phyloP scores from a whole-genome alignment of 2,797 vertebrate genomes.

The Cephalopachus bancanus region DNA sequence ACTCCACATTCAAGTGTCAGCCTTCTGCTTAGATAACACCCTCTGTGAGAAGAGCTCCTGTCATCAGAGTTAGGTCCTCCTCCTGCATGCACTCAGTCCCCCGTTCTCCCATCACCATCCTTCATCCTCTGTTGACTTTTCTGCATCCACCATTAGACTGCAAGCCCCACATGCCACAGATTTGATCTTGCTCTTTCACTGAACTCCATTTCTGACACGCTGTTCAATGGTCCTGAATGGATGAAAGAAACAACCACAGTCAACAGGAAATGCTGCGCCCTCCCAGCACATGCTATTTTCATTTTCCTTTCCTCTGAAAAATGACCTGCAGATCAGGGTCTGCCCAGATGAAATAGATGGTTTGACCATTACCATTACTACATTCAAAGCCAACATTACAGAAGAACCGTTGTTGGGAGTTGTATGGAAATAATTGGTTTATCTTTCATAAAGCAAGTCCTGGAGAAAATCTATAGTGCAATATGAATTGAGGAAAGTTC shows the following conservation, averaged over 20 bases:
- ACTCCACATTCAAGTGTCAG: background rate
- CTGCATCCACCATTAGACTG: background rate
- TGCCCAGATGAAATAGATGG: background rate
- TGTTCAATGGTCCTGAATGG: background rate
- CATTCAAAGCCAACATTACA: background rate
- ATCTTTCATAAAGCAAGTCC: background rate
- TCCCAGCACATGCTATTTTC: background rate
- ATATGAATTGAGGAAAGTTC: background rate
- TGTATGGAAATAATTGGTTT: background rate
- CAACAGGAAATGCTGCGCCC: background rate
- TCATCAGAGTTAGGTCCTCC: fast-evolving
- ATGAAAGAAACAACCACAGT: background rate
- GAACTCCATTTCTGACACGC: background rate
- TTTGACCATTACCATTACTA: background rate
- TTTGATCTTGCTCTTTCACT: background rate
- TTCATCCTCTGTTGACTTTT: background rate
- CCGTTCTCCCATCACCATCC: too few relatives aligned
- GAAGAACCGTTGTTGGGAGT: background rate
- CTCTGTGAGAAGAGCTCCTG: background rate
- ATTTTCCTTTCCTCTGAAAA: background rate
- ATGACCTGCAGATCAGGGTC: background rate
- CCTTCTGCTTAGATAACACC: background rate
- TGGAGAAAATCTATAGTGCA: background rate
- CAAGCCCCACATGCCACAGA: background rate
- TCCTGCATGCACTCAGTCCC: fast-evolving